Evolutionary conservation across 2,797 vertebrate species (phyloP), one percentile per base, ranked within the genome.

Genomic region (Diplodus sargus): DNA sequence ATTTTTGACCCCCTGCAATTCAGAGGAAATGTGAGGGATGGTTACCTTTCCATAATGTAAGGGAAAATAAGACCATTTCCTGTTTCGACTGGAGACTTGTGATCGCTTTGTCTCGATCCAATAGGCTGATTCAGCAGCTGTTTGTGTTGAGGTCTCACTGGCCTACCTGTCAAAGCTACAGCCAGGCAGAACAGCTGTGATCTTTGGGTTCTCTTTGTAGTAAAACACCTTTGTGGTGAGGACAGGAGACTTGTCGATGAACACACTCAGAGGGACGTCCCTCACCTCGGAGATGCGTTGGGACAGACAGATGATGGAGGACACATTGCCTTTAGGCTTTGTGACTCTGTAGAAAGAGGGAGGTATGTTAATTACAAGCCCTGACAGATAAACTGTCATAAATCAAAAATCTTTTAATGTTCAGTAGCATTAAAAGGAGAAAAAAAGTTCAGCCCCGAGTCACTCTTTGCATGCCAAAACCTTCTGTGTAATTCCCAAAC

Each of bases 81-180:
- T 15, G 17, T 61, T 28, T 45, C 4, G 49, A 15, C 18, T 0
- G n/a, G 34, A 7, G 1, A n/a, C 30, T 20, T 30, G 15, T 28
- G 9, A 22, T 51, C 14, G 18, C 6, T 69, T 42, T 70, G 43
- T 54, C 23, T 23, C 28, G 4, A 45, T 69, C 16, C 54, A 23
- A 23, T 15, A 2, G 2, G 13, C n/a, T 54, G 1, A 63, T 60
- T 57, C 61, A 70, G 22, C 70, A 57, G 42, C 56, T 11, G 61
- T 16, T 42, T 67, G 22, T 25, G 13, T 5, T 47, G 22, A 65
- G 12, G 62, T 39, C 18, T 78, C 68, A 12, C 2, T 28, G 25
- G 51, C 85, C 92, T 78, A 99, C 98, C 88, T 94, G 88, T 84
- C 91, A 79, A 95, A 97, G 88, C 96, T 96, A 84, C 98, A 99